Evolutionary conservation across 2,888 invertebrate genomes (phyloP).

Genomic region (Polylopha cassiicola): DNA sequence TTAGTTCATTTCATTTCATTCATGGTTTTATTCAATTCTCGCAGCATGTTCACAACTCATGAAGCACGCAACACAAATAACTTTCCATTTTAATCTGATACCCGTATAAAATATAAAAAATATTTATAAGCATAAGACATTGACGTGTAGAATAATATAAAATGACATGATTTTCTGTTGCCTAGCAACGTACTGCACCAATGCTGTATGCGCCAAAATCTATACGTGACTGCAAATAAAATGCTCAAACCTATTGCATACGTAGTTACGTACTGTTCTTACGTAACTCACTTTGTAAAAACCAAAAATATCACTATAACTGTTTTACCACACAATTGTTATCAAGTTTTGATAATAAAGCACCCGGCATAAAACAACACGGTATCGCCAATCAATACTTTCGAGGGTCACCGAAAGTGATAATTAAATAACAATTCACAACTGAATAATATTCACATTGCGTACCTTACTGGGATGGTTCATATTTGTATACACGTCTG

Average conservation of each 20-base stretch:
- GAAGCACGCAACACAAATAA: too few relatives aligned
- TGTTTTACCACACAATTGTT: slow-evolving; percentile 1
- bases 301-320: slow-evolving; percentile 1
- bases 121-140: too few relatives aligned
- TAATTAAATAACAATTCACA: slow-evolving; percentile 19
- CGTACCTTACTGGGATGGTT: slow-evolving; percentile 20
- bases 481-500: slow-evolving; percentile 12
- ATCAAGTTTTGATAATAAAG: too few relatives aligned
- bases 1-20: too few relatives aligned
- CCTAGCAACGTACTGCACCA: slow-evolving; percentile 51
- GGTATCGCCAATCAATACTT: slow-evolving; percentile 21
- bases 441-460: slow-evolving; percentile 4
- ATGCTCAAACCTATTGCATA: too few relatives aligned
- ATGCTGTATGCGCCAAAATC: slow-evolving; percentile 51
- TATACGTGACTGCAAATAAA: slow-evolving; percentile 32
- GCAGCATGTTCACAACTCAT: too few relatives aligned
- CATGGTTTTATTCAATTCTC: too few relatives aligned
- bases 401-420: slow-evolving; percentile 11
- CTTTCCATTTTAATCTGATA: too few relatives aligned
- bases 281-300: slow-evolving; percentile 6
- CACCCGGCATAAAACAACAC: too few relatives aligned
- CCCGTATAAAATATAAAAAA: too few relatives aligned
- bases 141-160: slow-evolving; percentile 4
- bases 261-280: slow-evolving; percentile 7
- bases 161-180: slow-evolving; percentile 51